Conservation (phyloP, 2,888 invertebrate genomes). For the Lasioglossum calceatum region DNA sequence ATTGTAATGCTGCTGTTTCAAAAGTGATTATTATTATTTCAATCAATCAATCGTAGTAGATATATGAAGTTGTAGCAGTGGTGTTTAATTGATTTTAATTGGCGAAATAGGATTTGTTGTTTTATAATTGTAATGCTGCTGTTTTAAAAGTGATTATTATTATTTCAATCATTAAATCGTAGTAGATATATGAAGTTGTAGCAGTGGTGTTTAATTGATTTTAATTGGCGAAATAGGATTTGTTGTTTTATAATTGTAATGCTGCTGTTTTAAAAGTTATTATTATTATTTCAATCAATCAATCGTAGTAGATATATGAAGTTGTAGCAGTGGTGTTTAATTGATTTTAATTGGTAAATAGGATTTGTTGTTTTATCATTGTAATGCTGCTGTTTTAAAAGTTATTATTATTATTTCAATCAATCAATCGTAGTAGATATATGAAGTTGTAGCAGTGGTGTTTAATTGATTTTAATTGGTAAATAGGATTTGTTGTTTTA, state of each 20-base stretch:
- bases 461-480: no score
- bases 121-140: not conserved
- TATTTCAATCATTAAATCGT: not conserved
- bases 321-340: not conserved
- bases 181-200: not conserved
- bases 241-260: not conserved
- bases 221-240: not conserved
- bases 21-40: not conserved
- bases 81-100: not conserved
- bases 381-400: not conserved
- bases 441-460: no score
- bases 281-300: not conserved
- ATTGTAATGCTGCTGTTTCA: not conserved
- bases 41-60: not conserved
- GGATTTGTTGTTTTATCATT: not conserved
- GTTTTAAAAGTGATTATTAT: not conserved
- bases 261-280: not conserved
- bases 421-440: no score
- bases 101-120: not conserved
- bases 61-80: not conserved
- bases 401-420: not conserved
- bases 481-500: not conserved
- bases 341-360: not conserved
- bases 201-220: not conserved
- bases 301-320: no score